Evolutionary conservation across 2,888 invertebrate species (phyloP).

Genomic region (Mesoligia furuncula): DNA sequence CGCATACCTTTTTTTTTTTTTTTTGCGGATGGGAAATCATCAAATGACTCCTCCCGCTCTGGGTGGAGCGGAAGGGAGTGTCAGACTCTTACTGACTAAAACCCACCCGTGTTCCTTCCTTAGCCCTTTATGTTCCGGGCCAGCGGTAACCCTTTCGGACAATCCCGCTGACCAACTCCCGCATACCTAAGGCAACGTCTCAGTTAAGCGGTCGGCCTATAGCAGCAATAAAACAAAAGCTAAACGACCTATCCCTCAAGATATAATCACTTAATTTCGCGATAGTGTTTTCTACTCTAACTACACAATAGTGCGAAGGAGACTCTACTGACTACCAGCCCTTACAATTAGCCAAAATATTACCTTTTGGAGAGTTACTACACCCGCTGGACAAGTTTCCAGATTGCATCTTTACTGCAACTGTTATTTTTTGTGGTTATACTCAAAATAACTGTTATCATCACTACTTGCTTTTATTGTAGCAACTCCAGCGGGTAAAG

Average conservation of each 20-base stretch:
- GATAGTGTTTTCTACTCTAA: not conserved
- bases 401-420: slow-evolving; percentile 50
- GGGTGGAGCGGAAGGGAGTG: too few species aligned
- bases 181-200: too few species aligned
- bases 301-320: not conserved
- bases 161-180: too few species aligned
- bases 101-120: too few species aligned
- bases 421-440: slow-evolving; percentile 35
- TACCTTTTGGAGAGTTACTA: slow-evolving; percentile 36
- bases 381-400: slow-evolving; percentile 29
- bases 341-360: not conserved
- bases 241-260: not conserved
- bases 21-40: too few species aligned
- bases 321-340: not conserved
- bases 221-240: not conserved
- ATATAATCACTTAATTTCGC: not conserved
- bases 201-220: too few species aligned
- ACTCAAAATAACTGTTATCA: slow-evolving; percentile 46
- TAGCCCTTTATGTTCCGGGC: too few species aligned
- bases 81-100: too few species aligned
- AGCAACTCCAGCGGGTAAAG: slow-evolving; percentile 27
- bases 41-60: too few species aligned
- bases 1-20: too few species aligned
- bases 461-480: slow-evolving; percentile 40
- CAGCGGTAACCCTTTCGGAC: too few species aligned